Conservation (phyloP, 2,113 vertebrate species). For the Calidris pygmaea region DNA sequence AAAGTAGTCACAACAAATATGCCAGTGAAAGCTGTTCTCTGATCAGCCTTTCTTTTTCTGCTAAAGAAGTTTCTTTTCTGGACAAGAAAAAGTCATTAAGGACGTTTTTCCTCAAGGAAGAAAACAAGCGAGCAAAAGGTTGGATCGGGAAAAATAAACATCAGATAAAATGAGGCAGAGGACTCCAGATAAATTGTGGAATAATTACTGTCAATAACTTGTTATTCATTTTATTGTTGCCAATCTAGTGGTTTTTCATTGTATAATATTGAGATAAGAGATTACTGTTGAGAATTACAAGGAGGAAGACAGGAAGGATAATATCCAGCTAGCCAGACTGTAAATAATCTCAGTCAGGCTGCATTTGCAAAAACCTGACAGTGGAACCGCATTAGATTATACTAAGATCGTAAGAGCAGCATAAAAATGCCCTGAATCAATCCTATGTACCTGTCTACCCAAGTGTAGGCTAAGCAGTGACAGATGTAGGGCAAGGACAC, state of each 20-base stretch:
- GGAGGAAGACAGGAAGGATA: conserved; percentile 23
- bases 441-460: neutral
- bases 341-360: conserved; percentile 1
- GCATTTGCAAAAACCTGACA: neutral
- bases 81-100: conserved; percentile 50
- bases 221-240: conserved; percentile 10
- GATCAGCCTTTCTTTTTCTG: neutral
- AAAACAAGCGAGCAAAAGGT: conserved; percentile 54
- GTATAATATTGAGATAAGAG: conserved; percentile 45
- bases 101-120: conserved; percentile 49
- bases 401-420: neutral
- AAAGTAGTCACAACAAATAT: conserved; percentile 3
- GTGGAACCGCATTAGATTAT: neutral
- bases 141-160: conserved; percentile 57
- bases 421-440: neutral
- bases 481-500: conserved; percentile 5
- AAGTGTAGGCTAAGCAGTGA: neutral
- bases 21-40: neutral
- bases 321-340: neutral
- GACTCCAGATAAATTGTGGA: conserved; percentile 54
- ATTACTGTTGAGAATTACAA: conserved; percentile 38
- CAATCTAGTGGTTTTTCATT: conserved; percentile 37
- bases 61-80: conserved; percentile 41
- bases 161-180: neutral
- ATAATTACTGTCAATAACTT: conserved; percentile 61